These are phyloP conservation scores for Apis florea DNA, from an alignment of 1,140 invertebrate genomes.

Conservation along the genomic window DNA sequence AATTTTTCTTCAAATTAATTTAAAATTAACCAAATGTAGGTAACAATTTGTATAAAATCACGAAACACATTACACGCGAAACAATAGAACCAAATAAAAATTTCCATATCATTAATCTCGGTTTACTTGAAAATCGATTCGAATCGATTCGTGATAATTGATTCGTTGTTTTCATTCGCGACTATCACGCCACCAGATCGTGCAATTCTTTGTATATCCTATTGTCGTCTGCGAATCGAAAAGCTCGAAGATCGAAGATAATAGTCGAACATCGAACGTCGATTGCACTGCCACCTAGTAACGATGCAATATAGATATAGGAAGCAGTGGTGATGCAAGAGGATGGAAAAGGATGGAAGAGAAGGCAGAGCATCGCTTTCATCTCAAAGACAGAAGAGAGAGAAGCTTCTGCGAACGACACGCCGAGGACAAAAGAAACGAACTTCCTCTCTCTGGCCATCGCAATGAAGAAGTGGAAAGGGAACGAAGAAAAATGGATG, in stretches of 20 bases:
- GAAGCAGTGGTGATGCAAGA: too few species aligned
- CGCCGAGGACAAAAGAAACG: slow-evolving; percentile 34
- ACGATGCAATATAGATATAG: too few species aligned
- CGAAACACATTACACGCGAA: too few species aligned
- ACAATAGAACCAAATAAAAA: too few species aligned
- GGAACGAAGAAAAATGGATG: slow-evolving; percentile 21
- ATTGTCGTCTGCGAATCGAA: slow-evolving; percentile 19
- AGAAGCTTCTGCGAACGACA: slow-evolving; percentile 20
- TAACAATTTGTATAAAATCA: too few species aligned
- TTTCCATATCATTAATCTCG: too few species aligned
- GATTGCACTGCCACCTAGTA: background rate
- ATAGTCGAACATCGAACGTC: background rate
- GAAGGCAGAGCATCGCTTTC: slow-evolving; percentile 17
- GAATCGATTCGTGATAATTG: background rate
- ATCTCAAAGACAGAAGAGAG: slow-evolving; percentile 9
- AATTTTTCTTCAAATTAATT: too few species aligned
- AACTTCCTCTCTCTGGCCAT: background rate
- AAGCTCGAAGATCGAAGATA: slow-evolving; percentile 15
- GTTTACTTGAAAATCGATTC: too few species aligned
- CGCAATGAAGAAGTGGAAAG: background rate
- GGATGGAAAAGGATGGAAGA: background rate
- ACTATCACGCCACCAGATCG: background rate
- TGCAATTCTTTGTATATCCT: background rate
- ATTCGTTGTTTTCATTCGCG: background rate
- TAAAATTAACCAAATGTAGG: too few species aligned